Evolutionary conservation across 2,797 vertebrate genomes (phyloP).

Genomic region (Propithecus perrieri): DNA sequence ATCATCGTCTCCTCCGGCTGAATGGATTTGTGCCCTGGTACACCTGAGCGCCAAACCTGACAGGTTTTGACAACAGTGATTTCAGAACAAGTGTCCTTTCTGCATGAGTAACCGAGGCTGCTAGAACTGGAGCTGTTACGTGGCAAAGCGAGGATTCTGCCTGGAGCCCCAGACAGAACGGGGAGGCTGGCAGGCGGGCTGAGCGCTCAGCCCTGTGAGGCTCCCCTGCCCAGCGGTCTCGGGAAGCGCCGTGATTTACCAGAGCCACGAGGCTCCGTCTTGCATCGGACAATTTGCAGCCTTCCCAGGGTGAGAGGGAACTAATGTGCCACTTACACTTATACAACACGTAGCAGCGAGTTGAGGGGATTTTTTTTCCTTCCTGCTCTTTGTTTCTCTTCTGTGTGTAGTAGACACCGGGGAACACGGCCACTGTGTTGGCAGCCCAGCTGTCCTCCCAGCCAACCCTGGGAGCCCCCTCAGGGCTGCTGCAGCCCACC

Average conservation of each 20-base stretch:
- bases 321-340: slow-evolving; percentile 75
- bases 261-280: slow-evolving; percentile 83
- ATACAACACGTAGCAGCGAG: slow-evolving; percentile 70
- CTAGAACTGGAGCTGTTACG: background rate
- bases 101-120: background rate
- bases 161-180: background rate
- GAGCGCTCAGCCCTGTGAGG: fast-evolving
- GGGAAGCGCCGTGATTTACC: slow-evolving; percentile 79
- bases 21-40: background rate
- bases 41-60: background rate
- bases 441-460: background rate
- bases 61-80: background rate
- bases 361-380: background rate
- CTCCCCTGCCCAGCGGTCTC: background rate
- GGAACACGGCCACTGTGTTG: background rate
- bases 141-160: background rate
- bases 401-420: background rate
- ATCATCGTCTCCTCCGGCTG: background rate
- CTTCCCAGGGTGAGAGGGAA: slow-evolving; percentile 76
- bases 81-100: background rate
- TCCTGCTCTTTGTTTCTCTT: background rate
- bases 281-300: slow-evolving; percentile 59
- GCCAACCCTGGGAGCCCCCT: too few species aligned
- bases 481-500: background rate
- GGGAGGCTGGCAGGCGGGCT: background rate